These are phyloP conservation scores for Trematocara zebra DNA, from an alignment of 2,113 vertebrate genomes.

Conservation along the genomic window DNA sequence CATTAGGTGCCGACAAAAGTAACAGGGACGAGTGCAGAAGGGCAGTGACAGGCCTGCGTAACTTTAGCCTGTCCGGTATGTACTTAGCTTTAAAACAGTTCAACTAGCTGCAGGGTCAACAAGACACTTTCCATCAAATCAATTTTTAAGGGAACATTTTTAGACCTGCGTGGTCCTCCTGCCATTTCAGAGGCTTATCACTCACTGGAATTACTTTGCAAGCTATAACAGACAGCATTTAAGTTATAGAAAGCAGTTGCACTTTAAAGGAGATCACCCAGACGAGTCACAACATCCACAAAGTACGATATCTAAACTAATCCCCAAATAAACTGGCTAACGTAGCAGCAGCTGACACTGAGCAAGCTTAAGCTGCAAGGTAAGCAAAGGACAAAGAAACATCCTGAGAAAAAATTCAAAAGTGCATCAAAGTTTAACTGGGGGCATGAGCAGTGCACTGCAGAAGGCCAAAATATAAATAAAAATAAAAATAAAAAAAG, in stretches of 20 bases:
- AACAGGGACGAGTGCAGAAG: neutral
- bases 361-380: neutral
- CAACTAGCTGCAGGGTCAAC: neutral
- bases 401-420: slow-evolving; percentile 18
- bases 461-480: neutral
- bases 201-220: neutral
- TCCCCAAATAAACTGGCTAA: neutral
- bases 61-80: neutral
- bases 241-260: neutral
- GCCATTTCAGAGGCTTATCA: neutral
- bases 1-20: slow-evolving; percentile 25
- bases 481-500: neutral
- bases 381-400: neutral
- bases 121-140: neutral
- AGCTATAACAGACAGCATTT: neutral
- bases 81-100: neutral
- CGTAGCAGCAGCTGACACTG: neutral
- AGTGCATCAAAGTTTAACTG: neutral
- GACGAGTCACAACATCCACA: neutral
- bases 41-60: neutral
- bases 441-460: neutral
- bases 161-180: neutral
- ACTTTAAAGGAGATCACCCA: neutral
- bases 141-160: neutral
- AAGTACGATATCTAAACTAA: neutral